Base-by-base conservation (phyloP, 2,888 invertebrate genomes). In the Eutolmus rufibarbis region DNA sequence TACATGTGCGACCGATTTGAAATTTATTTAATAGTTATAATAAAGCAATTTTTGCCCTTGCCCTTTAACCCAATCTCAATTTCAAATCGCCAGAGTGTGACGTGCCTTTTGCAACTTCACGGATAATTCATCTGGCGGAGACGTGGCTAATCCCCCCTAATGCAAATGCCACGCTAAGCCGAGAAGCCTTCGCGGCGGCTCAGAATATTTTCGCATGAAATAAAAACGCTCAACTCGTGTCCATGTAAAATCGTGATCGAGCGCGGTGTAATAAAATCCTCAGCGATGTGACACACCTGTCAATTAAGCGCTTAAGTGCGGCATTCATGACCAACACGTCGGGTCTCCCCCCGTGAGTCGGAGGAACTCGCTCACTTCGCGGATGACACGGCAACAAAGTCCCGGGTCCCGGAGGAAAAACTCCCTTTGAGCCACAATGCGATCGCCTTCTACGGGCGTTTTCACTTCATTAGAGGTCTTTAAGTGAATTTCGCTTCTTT, bases 291-390 rank as follows among this genome's bases (percentile, higher is more conserved):
- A 84, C 84, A 84, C 84, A 84, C 84, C 84, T 84, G 84, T 84
- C 84, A 84, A 84, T 84, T 84, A 84, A 84, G 84, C 84, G 84
- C 66, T 84, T 84, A 84, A 84, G 84, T 84, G 84, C 84, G 84
- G 84, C 84, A 84, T 84, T 84, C 84, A 84, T 84, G 84, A 74
- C 84, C 74, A 43, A 74, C 84, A 84, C 84, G 84, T 84, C 84
- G 84, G 74, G 74, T 84, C 84, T 23, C 84, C 66, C 74, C 84
- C 43, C 16, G 14, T 43, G 74, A 84, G 43, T 84, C 57, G 66
- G 74, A 84, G 74, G 84, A 84, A 84, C 74, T 84, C 31, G 84
- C 74, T 74, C 84, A 23, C 23, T 43, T 8, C 23, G 43, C 12
- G 19, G 84, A 84, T 84, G 84, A 84, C 74, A 74, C n/a, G 74